Evolutionary conservation across 1,140 invertebrate genomes (phyloP), one percentile per base, ranked within the genome.

Genomic region (Leptinotarsa undecemlineata): DNA sequence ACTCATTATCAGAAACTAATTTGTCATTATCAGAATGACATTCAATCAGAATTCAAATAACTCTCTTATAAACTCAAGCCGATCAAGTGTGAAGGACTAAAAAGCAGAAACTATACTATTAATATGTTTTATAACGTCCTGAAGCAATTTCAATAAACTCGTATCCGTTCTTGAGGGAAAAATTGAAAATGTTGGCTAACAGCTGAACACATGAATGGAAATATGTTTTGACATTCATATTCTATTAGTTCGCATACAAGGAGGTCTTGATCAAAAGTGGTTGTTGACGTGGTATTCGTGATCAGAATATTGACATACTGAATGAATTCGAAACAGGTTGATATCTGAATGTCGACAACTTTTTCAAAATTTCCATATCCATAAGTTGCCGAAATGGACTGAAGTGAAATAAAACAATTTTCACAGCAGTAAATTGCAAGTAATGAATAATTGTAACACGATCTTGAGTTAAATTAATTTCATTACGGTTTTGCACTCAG

Each of bases 61-160:
- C 21, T n/a, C 60, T 62, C 21, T 6, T 21, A 62, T 19, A 62
- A n/a, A 62, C 0, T n/a, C 60, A 62, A 62, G n/a, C 13, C 60
- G 42, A 68, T 42, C 66, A 68, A 68, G 66, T 68, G 66, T 68
- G 66, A 68, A 68, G 66, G 23, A 68, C 42, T 17, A 68, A 68
- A 68, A 68, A 42, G n/a, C 48, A 6, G n/a, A 68, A 33, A 48
- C 66, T 23, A 19, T 42, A 68, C 42, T 42, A 33, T 68, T 68
- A 68, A 68, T 48, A 68, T 68, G 66, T 23, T 68, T 33, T 68
- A 68, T 42, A 42, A 42, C 66, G 66, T 68, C 66, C 66, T 68
- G 42, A 42, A 68, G 66, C 66, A 68, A 33, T 26, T 68, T 42
- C 66, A 33, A 42, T 68, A 68, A 68, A 68, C 42, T 33, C 19